Conservation (phyloP, 2,888 invertebrate species). For the Colletes collaris region DNA sequence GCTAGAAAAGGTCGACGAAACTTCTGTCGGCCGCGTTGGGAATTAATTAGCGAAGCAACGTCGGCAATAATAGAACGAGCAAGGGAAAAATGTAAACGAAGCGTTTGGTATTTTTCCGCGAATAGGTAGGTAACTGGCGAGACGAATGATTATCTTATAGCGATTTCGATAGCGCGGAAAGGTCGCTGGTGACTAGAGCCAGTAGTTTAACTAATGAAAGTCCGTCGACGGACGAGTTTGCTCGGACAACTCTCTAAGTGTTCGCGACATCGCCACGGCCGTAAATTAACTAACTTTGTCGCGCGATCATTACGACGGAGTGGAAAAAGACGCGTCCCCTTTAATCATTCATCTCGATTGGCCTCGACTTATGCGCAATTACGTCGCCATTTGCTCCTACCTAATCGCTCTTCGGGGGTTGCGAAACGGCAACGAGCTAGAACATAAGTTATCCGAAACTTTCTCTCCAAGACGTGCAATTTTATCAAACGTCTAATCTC, state of each 20-base stretch:
- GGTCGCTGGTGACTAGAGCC: neutral
- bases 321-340: neutral
- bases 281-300: neutral
- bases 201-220: conserved; percentile 31
- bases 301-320: neutral
- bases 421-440: too few species aligned
- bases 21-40: too few species aligned
- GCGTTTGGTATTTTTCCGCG: neutral
- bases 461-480: too few species aligned
- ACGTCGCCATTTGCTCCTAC: too few species aligned
- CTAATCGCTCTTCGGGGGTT: too few species aligned
- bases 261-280: neutral
- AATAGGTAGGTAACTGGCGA: neutral
- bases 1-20: too few species aligned
- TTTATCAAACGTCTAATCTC: too few species aligned
- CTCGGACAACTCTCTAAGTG: conserved; percentile 10
- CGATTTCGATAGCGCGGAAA: conserved; percentile 31
- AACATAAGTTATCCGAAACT: too few species aligned
- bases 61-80: neutral
- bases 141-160: conserved; percentile 58
- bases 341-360: conserved; percentile 12
- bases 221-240: conserved; percentile 27
- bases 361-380: neutral
- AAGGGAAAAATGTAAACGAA: neutral
- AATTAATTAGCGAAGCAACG: neutral